Evolutionary conservation across 2,113 vertebrate genomes (phyloP).

Genomic region (Propithecus coquereli): DNA sequence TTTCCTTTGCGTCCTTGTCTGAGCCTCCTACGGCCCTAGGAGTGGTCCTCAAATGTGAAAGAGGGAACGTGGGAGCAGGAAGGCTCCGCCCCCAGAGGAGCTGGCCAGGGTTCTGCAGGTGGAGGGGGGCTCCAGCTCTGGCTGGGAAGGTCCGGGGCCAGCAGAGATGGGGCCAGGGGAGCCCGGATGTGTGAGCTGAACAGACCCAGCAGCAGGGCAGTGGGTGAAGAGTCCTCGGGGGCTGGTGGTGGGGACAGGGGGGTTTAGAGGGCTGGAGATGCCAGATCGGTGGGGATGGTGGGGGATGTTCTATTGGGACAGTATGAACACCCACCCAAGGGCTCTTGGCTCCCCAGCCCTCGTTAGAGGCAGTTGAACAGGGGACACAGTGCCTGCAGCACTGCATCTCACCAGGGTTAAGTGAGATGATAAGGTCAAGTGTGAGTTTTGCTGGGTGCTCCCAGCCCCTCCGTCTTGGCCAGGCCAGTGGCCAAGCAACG

Average conservation of each 20-base stretch:
- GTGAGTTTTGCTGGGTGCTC: rapidly evolving
- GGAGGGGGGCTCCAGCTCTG: too few relatives aligned
- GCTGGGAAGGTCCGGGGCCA: too few relatives aligned
- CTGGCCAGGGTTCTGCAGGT: background rate
- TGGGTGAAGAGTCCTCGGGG: too few relatives aligned
- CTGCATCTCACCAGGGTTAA: background rate
- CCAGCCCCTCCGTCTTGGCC: background rate
- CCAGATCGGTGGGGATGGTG: background rate
- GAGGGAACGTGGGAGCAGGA: background rate
- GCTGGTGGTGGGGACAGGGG: too few relatives aligned
- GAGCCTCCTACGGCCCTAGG: background rate
- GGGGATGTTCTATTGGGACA: background rate
- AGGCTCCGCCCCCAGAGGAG: background rate
- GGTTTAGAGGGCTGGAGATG: background rate
- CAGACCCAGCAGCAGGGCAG: too few relatives aligned
- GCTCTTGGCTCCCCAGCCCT: background rate
- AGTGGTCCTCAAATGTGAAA: too few relatives aligned
- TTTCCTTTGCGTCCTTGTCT: background rate
- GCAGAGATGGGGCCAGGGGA: too few relatives aligned
- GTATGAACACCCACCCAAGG: background rate
- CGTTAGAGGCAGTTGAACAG: background rate
- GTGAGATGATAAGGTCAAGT: background rate
- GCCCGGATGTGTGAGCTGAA: background rate
- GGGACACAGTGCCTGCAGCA: background rate
- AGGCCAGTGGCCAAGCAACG: background rate